phyloP scores from a whole-genome alignment of 2,113 vertebrate genomes.

The Hypomesus transpacificus region DNA sequence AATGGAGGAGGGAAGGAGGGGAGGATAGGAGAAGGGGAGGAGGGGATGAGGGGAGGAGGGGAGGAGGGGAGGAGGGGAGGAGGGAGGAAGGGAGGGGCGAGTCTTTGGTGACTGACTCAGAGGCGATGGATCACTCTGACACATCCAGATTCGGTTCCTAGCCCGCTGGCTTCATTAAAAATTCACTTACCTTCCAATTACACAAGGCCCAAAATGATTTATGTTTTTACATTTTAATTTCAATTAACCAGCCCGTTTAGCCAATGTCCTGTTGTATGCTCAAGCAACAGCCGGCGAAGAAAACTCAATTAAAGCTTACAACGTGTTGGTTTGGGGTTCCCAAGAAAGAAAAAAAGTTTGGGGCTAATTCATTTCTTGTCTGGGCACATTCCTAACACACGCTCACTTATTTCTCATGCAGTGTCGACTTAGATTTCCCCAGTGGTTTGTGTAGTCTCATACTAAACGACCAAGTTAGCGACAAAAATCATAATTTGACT shows the following conservation, averaged over 20 bases:
- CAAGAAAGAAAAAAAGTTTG: constrained; percentile 34
- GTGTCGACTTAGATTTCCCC: constrained; percentile 62
- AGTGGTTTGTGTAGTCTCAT: constrained; percentile 33
- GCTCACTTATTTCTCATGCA: constrained; percentile 48
- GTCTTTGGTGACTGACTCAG: constrained; percentile 40
- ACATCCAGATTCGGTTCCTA: constrained; percentile 60
- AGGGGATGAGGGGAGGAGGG: background rate
- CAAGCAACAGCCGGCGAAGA: constrained; percentile 51
- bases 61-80: background rate
- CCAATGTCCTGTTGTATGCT: constrained; percentile 54
- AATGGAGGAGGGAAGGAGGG: background rate
- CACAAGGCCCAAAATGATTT: constrained; percentile 62
- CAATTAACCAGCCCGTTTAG: constrained; percentile 61
- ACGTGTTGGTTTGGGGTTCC: constrained; percentile 35
- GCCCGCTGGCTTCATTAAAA: constrained; percentile 59
- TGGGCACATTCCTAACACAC: constrained; percentile 61
- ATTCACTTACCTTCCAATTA: constrained; percentile 68
- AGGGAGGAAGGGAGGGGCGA: constrained; percentile 16
- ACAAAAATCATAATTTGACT: background rate
- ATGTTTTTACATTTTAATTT: constrained; percentile 74
- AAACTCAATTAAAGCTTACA: constrained; percentile 63
- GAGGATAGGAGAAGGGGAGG: constrained; percentile 19
- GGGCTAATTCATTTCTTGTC: constrained; percentile 67
- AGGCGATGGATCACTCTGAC: constrained; percentile 67
- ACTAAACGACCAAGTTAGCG: background rate